These are phyloP conservation scores for Cyclopterus lumpus DNA, from an alignment of 2,797 vertebrate genomes.

Conservation along the genomic window DNA sequence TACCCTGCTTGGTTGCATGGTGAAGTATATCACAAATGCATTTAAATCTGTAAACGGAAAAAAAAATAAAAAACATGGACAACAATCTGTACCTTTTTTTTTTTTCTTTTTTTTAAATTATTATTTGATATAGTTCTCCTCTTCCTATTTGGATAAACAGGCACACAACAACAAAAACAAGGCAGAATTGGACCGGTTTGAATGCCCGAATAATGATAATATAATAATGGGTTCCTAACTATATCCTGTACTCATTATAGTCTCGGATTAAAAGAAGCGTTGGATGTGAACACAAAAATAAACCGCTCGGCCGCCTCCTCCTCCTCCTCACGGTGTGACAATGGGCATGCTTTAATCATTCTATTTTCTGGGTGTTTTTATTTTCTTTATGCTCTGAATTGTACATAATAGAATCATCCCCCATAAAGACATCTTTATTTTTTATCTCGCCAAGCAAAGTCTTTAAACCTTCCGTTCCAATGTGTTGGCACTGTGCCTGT, in stretches of 20 bases:
- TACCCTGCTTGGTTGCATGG: slow-evolving; percentile 76
- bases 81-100: slow-evolving; percentile 35
- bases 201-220: slow-evolving; percentile 45
- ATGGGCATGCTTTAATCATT: slow-evolving; percentile 79
- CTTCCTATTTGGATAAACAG: slow-evolving; percentile 35
- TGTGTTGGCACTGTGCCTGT: slow-evolving; percentile 67
- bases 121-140: slow-evolving; percentile 45
- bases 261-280: slow-evolving; percentile 47
- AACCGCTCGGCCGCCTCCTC: slow-evolving; percentile 53
- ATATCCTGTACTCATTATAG: slow-evolving; percentile 51
- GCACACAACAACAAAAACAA: slow-evolving; percentile 14
- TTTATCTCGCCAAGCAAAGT: slow-evolving; percentile 70
- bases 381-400: slow-evolving; percentile 72
- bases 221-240: slow-evolving; percentile 42
- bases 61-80: slow-evolving; percentile 10
- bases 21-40: slow-evolving; percentile 66
- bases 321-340: slow-evolving; percentile 72
- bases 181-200: slow-evolving; percentile 43
- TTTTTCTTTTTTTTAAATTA: too few relatives aligned
- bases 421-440: slow-evolving; percentile 82
- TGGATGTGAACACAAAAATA: slow-evolving; percentile 48
- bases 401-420: slow-evolving; percentile 79
- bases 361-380: slow-evolving; percentile 68
- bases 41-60: slow-evolving; percentile 45
- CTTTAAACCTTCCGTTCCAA: slow-evolving; percentile 60